Conservation (phyloP, 2,113 vertebrate species). For the Spermophilus dauricus region DNA sequence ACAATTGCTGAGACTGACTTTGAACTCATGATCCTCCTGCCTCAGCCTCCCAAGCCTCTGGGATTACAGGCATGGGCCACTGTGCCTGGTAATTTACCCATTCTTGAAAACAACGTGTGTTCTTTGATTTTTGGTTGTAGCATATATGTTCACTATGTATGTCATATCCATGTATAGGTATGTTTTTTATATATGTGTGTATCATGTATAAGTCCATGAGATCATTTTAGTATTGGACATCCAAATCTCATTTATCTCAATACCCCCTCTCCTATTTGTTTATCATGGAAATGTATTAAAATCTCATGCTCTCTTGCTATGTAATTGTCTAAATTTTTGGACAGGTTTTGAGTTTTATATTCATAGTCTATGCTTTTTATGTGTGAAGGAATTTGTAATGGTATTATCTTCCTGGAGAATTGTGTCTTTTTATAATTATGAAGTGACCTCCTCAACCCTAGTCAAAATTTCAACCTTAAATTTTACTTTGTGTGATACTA, state of each 20-base stretch:
- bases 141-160: background rate
- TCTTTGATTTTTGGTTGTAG: background rate
- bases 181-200: background rate
- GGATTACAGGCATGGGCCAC: too few relatives aligned
- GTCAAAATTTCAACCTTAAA: background rate
- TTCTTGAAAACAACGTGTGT: background rate
- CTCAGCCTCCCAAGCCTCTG: too few relatives aligned
- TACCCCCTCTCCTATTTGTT: background rate
- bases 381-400: background rate
- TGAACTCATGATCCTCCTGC: too few relatives aligned
- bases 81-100: too few relatives aligned
- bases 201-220: background rate
- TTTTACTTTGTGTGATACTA: background rate
- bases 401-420: background rate
- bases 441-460: background rate
- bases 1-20: too few relatives aligned
- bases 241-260: background rate
- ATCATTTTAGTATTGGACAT: background rate
- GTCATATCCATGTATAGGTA: background rate
- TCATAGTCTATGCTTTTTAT: background rate
- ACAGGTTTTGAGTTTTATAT: background rate
- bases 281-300: background rate
- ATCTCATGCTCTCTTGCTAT: background rate
- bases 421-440: background rate
- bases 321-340: slow-evolving; percentile 15